These are phyloP conservation scores for Neotoxoptera formosana DNA, from an alignment of 1,140 invertebrate genomes.

Conservation along the genomic window DNA sequence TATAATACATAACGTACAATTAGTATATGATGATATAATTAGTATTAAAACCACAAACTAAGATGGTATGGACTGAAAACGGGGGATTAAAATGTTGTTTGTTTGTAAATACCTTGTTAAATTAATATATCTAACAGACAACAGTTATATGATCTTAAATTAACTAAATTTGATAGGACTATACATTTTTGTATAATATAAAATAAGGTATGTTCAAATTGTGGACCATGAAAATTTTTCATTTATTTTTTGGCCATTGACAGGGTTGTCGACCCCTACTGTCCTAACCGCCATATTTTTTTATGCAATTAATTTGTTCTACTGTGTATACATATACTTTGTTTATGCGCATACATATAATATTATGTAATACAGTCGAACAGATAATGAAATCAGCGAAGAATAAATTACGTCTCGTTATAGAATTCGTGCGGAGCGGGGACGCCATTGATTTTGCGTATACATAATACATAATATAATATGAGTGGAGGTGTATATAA, in stretches of 20 bases:
- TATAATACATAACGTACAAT: background rate
- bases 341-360: background rate
- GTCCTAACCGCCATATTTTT: background rate
- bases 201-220: too few species aligned
- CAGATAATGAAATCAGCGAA: background rate
- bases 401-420: background rate
- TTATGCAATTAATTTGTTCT: background rate
- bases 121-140: too few species aligned
- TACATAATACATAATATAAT: background rate
- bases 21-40: too few species aligned
- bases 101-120: too few species aligned
- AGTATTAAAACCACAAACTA: too few species aligned
- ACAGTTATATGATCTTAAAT: too few species aligned
- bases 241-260: too few species aligned
- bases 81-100: too few species aligned
- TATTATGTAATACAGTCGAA: background rate
- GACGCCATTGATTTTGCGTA: background rate
- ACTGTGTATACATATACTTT: background rate
- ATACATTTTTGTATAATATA: too few species aligned
- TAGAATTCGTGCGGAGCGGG: background rate
- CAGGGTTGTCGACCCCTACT: background rate
- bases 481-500: background rate
- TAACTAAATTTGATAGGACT: too few species aligned
- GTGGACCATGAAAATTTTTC: too few species aligned
- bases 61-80: too few species aligned